phyloP scores from a whole-genome alignment of 1,140 invertebrate genomes.

The Episyrphus balteatus region DNA sequence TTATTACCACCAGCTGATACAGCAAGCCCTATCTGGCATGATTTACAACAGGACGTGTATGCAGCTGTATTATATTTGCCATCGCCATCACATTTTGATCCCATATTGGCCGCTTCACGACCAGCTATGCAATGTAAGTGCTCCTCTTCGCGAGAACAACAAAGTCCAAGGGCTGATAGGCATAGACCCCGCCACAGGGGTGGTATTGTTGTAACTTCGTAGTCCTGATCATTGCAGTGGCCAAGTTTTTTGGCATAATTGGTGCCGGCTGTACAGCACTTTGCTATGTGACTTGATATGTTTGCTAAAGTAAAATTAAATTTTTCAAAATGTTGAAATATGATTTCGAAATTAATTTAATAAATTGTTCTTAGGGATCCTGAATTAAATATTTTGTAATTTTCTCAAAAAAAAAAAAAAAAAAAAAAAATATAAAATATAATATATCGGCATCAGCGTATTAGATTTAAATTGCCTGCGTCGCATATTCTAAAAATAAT shows the following conservation, averaged over 20 bases:
- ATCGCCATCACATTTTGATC: constrained; percentile 14
- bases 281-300: constrained; percentile 25
- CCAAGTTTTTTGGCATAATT: constrained; percentile 13
- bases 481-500: too few species aligned
- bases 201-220: constrained; percentile 15
- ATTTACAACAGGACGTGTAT: constrained; percentile 25
- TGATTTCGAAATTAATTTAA: too few species aligned
- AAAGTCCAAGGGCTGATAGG: constrained; percentile 27
- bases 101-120: constrained; percentile 20
- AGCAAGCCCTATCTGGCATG: constrained; percentile 31
- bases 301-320: constrained; percentile 8
- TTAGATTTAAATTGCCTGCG: too few species aligned
- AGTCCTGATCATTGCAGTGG: constrained; percentile 16
- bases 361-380: too few species aligned
- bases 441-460: too few species aligned
- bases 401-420: too few species aligned
- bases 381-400: too few species aligned
- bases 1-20: constrained; percentile 26
- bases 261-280: constrained; percentile 26
- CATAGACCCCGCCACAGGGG: constrained; percentile 27
- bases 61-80: constrained; percentile 9
- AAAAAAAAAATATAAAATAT: too few species aligned
- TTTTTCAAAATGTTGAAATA: too few species aligned
- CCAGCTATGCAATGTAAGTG: constrained; percentile 22
- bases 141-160: constrained; percentile 21